Base-by-base conservation (phyloP, 1,140 invertebrate species). In the Potamilus streckersoni region DNA sequence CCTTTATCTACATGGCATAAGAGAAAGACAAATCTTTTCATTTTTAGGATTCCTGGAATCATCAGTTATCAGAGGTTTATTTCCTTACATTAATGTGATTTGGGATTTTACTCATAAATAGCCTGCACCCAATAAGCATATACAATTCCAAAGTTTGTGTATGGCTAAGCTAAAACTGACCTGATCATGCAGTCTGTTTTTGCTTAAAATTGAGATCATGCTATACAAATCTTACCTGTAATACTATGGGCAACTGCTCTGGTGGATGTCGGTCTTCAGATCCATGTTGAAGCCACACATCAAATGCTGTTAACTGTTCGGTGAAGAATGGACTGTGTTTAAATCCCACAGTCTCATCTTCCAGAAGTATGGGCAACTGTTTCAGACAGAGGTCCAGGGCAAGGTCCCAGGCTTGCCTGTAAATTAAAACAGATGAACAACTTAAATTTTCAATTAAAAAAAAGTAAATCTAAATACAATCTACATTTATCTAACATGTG, bases 261-360 rank as follows among this genome's bases (percentile, higher is more conserved):
- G 98, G 98, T 67, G 96, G 95, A 83, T 92, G 92, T 60, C 96
- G 91, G 73, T 92, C 91, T 82, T 95, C 93, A 11, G 93, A 93
- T 58, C 94, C 95, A 70, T 96, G 93, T 49, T 94, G 93, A 3
- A 99, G 91, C 98, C 98, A 99, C 20, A 93, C 92, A 92, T 99
- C 95, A 90, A 99, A 99, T n/a, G 98, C 98, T 31, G 97, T 98
- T 63, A 99, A 91, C 91, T 99, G 98, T 86, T 99, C 96, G 88
- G 98, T 95, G 89, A 99, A 99, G 91, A 99, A 99, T 57, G 95
- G 94, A 79, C 96, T 89, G 82, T 89, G 86, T 68, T 84, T 74
- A 77, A 90, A 89, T 63, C 76, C 71, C 14, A 83, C 77, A 60
- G 62, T 78, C 4, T 87, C 83, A 67, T 83, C 82, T 27, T 86